Evolutionary conservation across 2,888 invertebrate genomes (phyloP).

Genomic region (Rambutsinella grinnellia): DNA sequence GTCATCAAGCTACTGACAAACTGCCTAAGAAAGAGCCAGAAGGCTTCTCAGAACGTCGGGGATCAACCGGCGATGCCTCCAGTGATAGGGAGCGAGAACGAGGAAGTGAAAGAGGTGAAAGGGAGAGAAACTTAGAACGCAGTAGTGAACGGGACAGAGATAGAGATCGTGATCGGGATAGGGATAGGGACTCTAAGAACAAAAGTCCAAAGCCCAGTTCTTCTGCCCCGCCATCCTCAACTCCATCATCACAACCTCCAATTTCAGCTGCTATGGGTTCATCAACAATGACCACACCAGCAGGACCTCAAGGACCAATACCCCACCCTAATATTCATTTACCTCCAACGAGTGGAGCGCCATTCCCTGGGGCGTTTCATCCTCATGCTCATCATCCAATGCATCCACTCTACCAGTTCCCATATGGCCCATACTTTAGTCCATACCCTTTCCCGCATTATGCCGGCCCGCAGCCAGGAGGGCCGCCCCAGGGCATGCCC

Average conservation of each 20-base stretch:
- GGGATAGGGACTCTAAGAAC: too few relatives aligned
- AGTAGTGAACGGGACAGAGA: constrained; percentile 50
- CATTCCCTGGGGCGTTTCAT: constrained; percentile 66
- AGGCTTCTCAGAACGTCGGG: constrained; percentile 25
- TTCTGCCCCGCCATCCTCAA: constrained; percentile 27
- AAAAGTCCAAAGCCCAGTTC: constrained; percentile 56
- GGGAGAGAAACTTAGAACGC: constrained; percentile 37
- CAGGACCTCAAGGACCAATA: constrained; percentile 65
- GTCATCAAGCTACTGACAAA: constrained; percentile 31
- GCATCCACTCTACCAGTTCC: constrained; percentile 78
- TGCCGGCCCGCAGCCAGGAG: constrained; percentile 67
- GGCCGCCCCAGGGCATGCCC: constrained; percentile 75
- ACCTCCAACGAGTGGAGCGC: constrained; percentile 68
- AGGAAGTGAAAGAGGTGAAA: constrained; percentile 24
- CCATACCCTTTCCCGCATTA: constrained; percentile 66
- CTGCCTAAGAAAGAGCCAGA: constrained; percentile 46
- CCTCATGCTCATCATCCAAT: constrained; percentile 69
- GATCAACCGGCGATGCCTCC: constrained; percentile 30
- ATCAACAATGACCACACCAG: constrained; percentile 65
- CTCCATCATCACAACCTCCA: constrained; percentile 42
- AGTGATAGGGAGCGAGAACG: constrained; percentile 42
- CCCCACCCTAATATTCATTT: constrained; percentile 74
- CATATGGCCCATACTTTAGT: constrained; percentile 64
- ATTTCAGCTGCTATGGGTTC: constrained; percentile 58
- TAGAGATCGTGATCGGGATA: constrained; percentile 50